Percentiles rank a stretch among this genome's conserved stretches.
phyloP scores from a whole-genome alignment of 2,888 invertebrate genomes.

The Neoitamus cyanurus region DNA sequence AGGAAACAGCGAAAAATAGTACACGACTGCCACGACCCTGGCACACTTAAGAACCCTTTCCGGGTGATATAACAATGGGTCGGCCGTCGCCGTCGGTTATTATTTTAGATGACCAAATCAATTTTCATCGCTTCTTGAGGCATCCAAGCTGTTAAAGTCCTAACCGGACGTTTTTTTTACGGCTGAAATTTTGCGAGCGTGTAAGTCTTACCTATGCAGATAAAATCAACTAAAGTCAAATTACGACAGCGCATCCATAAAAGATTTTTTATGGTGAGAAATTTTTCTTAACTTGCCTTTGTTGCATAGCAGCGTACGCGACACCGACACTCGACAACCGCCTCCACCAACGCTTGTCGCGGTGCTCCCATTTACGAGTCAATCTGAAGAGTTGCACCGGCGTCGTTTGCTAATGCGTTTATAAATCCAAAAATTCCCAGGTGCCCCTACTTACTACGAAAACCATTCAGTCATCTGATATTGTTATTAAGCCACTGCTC shows the following conservation, averaged over 20 bases:
- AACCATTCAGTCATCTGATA: not conserved
- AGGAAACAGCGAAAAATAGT: not conserved
- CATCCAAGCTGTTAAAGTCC: not conserved
- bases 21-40: constrained; percentile 8
- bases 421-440: constrained; percentile 10
- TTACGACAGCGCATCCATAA: not conserved
- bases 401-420: not conserved
- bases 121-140: not conserved
- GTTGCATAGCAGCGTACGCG: not conserved
- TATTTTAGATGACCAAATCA: not conserved
- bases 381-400: not conserved
- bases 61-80: constrained; percentile 15
- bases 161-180: not conserved
- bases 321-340: no score
- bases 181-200: not conserved
- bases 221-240: not conserved
- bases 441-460: not conserved
- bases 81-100: not conserved
- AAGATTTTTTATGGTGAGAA: constrained; percentile 7
- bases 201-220: not conserved
- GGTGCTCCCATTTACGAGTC: not conserved
- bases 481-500: constrained; percentile 6
- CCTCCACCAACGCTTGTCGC: not conserved
- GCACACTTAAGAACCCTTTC: constrained; percentile 20
- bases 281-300: not conserved